Conservation (phyloP, 1,140 invertebrate species). For the Alviniconcha marisindica region DNA sequence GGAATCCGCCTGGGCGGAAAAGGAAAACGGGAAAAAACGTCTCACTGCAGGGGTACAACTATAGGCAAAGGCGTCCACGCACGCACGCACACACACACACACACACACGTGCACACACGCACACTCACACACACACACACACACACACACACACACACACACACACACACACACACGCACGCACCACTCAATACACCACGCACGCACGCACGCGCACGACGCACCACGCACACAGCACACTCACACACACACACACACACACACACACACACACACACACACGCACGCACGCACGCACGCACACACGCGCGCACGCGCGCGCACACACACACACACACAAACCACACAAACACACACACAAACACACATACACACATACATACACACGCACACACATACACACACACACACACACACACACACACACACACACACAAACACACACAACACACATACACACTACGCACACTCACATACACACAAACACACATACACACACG, state of each 20-base stretch:
- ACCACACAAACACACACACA: not conserved
- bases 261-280: not conserved
- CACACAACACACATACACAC: no score
- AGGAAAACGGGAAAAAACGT: not conserved
- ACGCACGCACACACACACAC: no score
- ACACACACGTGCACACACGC: not conserved
- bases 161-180: slow-evolving; percentile 2
- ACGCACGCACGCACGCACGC: not conserved
- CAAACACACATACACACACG: no score
- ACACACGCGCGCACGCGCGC: not conserved
- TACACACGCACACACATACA: slow-evolving; percentile 10
- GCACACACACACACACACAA: not conserved
- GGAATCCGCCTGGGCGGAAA: slow-evolving; percentile 77
- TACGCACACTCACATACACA: no score
- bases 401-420: no score
- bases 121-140: not conserved
- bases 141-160: slow-evolving; percentile 14
- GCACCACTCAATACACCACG: not conserved
- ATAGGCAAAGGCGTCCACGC: no score
- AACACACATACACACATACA: not conserved
- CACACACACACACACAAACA: no score
- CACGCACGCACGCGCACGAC: not conserved
- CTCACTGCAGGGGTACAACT: no score
- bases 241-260: not conserved
- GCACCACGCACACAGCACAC: not conserved